phyloP scores from a whole-genome alignment of 2,888 invertebrate species.

The Diarsia dahlii region DNA sequence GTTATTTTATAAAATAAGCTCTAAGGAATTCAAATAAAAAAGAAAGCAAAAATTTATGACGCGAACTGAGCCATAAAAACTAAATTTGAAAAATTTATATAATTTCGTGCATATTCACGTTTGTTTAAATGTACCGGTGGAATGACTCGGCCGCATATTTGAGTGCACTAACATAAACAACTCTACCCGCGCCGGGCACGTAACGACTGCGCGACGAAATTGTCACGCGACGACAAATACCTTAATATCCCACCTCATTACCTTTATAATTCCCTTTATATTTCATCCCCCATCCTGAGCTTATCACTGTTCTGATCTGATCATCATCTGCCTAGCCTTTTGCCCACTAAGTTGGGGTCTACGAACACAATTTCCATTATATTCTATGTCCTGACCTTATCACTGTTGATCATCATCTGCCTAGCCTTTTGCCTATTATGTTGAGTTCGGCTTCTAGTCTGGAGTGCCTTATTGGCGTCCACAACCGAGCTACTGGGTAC shows the following conservation, averaged over 20 bases:
- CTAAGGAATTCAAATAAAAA: slow-evolving; percentile 21
- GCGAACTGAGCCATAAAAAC: slow-evolving; percentile 27
- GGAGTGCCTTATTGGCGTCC: no score
- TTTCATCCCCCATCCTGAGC: slow-evolving; percentile 26
- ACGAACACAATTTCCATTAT: no score
- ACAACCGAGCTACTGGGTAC: neutral
- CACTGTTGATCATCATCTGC: no score
- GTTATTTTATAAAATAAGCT: neutral
- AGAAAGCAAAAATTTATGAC: slow-evolving; percentile 17
- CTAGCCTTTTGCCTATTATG: no score
- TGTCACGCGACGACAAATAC: slow-evolving; percentile 44
- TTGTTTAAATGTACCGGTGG: slow-evolving; percentile 11
- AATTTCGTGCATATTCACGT: slow-evolving; percentile 22
- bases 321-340: neutral
- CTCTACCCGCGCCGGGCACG: slow-evolving; percentile 3
- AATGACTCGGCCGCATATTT: slow-evolving; percentile 55
- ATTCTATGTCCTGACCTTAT: no score
- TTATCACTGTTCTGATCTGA: slow-evolving; percentile 33
- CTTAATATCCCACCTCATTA: slow-evolving; percentile 44
- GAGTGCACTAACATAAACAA: slow-evolving; percentile 53
- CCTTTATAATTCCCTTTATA: slow-evolving; percentile 34
- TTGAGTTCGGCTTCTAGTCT: no score
- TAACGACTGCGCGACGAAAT: slow-evolving; percentile 25
- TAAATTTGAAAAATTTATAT: slow-evolving; percentile 38
- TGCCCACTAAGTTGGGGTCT: neutral